Evolutionary conservation across 1,140 invertebrate genomes (phyloP).

Genomic region (Drosophila kohkoa): DNA sequence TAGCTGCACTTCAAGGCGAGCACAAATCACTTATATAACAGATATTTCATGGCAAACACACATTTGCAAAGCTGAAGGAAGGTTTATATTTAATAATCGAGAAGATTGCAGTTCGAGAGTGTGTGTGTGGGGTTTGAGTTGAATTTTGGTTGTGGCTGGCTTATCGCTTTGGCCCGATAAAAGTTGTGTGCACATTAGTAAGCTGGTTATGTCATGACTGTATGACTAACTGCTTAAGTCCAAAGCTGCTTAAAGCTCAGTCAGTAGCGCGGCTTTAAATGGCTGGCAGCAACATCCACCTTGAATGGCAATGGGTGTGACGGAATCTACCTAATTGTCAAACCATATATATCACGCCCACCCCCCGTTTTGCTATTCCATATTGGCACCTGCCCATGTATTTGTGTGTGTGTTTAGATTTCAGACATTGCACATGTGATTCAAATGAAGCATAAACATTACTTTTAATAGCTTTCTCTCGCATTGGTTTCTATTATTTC

Average conservation of each 20-base stretch:
- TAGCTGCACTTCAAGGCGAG: constrained; percentile 27
- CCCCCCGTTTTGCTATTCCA: constrained; percentile 2
- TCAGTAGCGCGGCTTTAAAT: constrained; percentile 6
- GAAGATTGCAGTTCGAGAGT: constrained; percentile 18
- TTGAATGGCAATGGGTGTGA: constrained; percentile 24
- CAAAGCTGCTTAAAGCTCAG: constrained; percentile 32
- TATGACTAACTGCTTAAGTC: constrained; percentile 36
- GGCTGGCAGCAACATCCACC: constrained; percentile 18
- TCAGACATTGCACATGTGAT: constrained; percentile 32
- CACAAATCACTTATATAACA: not conserved
- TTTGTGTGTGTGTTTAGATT: constrained; percentile 14
- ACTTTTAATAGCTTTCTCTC: constrained; percentile 38
- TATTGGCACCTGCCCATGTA: constrained; percentile 22
- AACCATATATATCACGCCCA: constrained; percentile 37
- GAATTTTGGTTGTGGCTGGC: constrained; percentile 27
- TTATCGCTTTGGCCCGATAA: constrained; percentile 34
- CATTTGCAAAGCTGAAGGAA: constrained; percentile 26
- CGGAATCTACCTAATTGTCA: constrained; percentile 21
- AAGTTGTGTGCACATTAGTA: constrained; percentile 25
- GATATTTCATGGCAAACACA: constrained; percentile 2
- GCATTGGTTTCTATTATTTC: not conserved
- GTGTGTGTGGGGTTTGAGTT: constrained; percentile 2
- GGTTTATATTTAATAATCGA: constrained; percentile 44
- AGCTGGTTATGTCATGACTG: constrained; percentile 28
- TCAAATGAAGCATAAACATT: constrained; percentile 42